Percentiles rank a stretch among this genome's conserved stretches.
Evolutionary conservation across 2,113 vertebrate genomes (phyloP).

Genomic region (Ptilorrhoa leucosticta): DNA sequence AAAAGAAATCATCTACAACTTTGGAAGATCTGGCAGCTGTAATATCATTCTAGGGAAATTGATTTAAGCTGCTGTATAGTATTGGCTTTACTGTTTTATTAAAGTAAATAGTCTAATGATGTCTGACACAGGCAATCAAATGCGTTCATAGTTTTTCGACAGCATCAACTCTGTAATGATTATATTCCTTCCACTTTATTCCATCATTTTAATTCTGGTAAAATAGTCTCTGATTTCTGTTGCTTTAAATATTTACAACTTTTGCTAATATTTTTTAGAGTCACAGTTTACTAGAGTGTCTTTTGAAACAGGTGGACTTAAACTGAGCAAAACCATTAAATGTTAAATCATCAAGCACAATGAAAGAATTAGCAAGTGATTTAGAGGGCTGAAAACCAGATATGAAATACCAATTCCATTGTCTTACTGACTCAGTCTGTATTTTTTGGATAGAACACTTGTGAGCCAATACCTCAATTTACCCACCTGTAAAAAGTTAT

Average conservation of each 20-base stretch:
- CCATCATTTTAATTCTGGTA: neutral
- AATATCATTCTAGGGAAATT: neutral
- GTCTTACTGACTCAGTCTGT: neutral
- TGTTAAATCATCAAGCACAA: neutral
- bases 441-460: neutral
- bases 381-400: neutral
- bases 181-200: neutral
- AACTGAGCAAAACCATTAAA: neutral
- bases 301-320: neutral
- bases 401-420: neutral
- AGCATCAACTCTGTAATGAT: neutral
- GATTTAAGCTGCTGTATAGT: neutral
- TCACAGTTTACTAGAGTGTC: neutral
- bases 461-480: neutral
- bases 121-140: neutral
- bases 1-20: neutral
- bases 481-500: neutral
- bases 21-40: neutral
- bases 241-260: neutral
- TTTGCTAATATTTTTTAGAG: neutral
- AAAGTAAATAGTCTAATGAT: conserved; percentile 17
- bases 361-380: neutral
- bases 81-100: conserved; percentile 2
- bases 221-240: neutral
- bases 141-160: neutral